Evolutionary conservation across 2,797 vertebrate genomes (phyloP).

Genomic region (Molossus molossus): DNA sequence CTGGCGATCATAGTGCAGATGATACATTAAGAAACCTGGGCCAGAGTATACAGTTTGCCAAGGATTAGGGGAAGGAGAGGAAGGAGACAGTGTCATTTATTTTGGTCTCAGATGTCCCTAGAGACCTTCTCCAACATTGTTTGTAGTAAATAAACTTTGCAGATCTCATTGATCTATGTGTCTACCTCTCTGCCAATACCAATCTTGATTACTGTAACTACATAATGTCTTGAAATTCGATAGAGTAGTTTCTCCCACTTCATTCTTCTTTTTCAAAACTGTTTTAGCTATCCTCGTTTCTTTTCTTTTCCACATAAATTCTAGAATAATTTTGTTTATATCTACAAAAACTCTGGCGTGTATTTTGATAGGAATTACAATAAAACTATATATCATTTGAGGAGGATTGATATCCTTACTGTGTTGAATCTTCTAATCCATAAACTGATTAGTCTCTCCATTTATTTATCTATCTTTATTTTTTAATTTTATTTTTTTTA

Average conservation of each 20-base stretch:
- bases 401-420: not conserved
- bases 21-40: not conserved
- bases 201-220: not conserved
- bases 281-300: constrained; percentile 22
- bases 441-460: not conserved
- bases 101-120: not conserved
- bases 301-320: constrained; percentile 10
- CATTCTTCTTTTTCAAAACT: not conserved
- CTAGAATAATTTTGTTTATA: not conserved
- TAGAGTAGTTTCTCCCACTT: not conserved
- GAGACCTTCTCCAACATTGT: not conserved
- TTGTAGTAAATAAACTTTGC: not conserved
- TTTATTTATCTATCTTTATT: not conserved
- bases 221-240: not conserved
- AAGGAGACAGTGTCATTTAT: not conserved
- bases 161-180: not conserved
- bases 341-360: not conserved
- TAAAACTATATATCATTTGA: not conserved
- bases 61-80: not conserved
- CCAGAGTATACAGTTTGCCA: not conserved
- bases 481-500: not conserved
- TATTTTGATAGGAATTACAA: not conserved
- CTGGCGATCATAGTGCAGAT: not conserved
- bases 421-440: no score
- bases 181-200: not conserved